Evolutionary conservation across 37 sponge, comb jelly and placozoan species (phyloP), one percentile per base, ranked within the genome.

Genomic region (Crambe crambe): DNA sequence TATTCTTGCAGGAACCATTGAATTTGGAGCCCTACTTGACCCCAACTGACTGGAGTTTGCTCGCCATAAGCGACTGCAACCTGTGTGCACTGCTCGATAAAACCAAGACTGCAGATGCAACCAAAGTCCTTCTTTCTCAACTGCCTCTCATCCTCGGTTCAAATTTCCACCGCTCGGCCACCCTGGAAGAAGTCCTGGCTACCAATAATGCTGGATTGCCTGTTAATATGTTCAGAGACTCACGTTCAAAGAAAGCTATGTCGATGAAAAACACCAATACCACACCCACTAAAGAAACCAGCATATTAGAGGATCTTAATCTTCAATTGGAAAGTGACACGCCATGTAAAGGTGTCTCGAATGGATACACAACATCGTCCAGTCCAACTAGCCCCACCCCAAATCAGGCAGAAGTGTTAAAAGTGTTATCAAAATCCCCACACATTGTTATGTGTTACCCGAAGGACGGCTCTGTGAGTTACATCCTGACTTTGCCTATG

Each of bases 1-100:
- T n/a, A n/a, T n/a, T n/a, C n/a, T n/a, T n/a, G n/a, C n/a, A n/a
- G n/a, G n/a, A n/a, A n/a, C n/a, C n/a, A n/a, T n/a, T n/a, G n/a
- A 57, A 64, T 0, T 10, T 82, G 18, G 25, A 38, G 10, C 37
- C 25, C 38, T n/a, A 9, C 38, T 2, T 83, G 2, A 22, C 58
- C 20, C 85, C 85, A 54, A 42, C 77, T 6, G 41, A 69, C 43
- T 84, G 70, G 77, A 39, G 26, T 39, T 29, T 75, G 43, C 34
- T 84, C 29, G 70, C 85, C 42, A 30, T 84, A 58, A 84, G 85
- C 25, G 85, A 84, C 77, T 68, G 77, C 41, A 84, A 76, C 61
- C 44, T 84, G 18, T 84, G 85, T 41, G 40, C 85, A 29, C 67
- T 84, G 2, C 70, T 84, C 4, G 68, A 57, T 51, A 65, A 58